Conservation (phyloP, 2,888 invertebrate species). For the Dastarcus helophoroides region DNA sequence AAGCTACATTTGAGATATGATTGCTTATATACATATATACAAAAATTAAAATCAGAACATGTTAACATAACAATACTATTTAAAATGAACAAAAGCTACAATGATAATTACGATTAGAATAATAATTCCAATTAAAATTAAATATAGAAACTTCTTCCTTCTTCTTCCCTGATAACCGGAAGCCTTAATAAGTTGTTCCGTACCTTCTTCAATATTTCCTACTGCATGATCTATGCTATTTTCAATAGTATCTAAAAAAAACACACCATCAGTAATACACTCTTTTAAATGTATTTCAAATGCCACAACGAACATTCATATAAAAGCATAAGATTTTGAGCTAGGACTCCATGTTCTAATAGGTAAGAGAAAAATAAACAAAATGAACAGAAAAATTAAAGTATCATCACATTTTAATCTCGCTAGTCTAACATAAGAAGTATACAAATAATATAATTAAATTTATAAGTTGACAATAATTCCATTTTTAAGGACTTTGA, state of each 20-base stretch:
- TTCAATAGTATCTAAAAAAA: constrained; percentile 65
- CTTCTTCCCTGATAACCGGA: constrained; percentile 66
- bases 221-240: constrained; percentile 65
- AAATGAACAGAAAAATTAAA: too few relatives aligned
- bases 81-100: too few relatives aligned
- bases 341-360: too few relatives aligned
- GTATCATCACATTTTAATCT: background rate
- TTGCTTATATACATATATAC: too few relatives aligned
- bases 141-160: constrained; percentile 61
- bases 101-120: constrained; percentile 55
- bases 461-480: constrained; percentile 6
- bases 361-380: too few relatives aligned
- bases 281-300: constrained; percentile 1
- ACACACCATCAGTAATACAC: too few relatives aligned
- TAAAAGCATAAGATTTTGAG: too few relatives aligned
- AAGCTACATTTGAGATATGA: too few relatives aligned
- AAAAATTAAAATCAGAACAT: too few relatives aligned
- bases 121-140: constrained; percentile 54
- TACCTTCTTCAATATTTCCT: constrained; percentile 67
- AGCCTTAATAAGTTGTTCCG: constrained; percentile 69
- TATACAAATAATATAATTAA: background rate
- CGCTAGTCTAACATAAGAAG: constrained; percentile 3
- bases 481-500: too few relatives aligned
- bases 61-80: too few relatives aligned
- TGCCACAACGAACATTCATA: too few relatives aligned